Base-by-base conservation (phyloP, 2,797 vertebrate species). In the Saxicola maurus region DNA sequence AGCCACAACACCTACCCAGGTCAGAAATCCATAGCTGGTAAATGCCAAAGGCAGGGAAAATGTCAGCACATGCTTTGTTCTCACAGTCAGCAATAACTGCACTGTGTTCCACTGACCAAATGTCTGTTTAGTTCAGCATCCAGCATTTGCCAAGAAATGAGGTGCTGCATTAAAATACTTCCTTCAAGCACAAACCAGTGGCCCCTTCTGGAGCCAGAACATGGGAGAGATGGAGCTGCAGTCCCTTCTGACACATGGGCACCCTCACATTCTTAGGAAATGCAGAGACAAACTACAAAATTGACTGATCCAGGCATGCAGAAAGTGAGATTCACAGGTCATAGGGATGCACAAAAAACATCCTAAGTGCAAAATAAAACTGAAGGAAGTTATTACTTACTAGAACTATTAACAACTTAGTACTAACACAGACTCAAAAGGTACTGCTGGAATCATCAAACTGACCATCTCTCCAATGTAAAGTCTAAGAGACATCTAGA, bases 211-310 rank as follows among this genome's bases (percentile, higher is more conserved):
- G 46, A 60, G 53, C 38, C 57, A 71, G 30, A 25, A 35, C 35
- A 38, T 0, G 4, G 37, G 24, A 38, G 30, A 33, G 11, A 31
- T 3, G 16, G 56, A 78, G 43, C 28, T 17, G 13, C 25, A 42
- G 13, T 24, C 37, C 21, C 46, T 40, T 43, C 38, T 0, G 0
- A 68, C 48, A 40, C 46, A 2, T 0, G 1, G 17, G 10, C 42
- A 85, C 15, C 19, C 31, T 72, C 2, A n/a, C 2, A 14, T 10
- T 30, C 51, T 23, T 7, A 53, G 35, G 48, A 40, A 67, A 59
- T 6, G 8, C 18, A 52, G 30, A 59, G 24, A 53, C 8, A 25
- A 5, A 15, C 27, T 4, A 35, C 55, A 40, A 48, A 81, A 42
- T 3, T 6, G 40, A 27, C 8, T 14, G 46, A 43, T 9, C 9